These are phyloP conservation scores for Lasioglossum albipes DNA, from an alignment of 1,140 invertebrate species.

Conservation along the genomic window DNA sequence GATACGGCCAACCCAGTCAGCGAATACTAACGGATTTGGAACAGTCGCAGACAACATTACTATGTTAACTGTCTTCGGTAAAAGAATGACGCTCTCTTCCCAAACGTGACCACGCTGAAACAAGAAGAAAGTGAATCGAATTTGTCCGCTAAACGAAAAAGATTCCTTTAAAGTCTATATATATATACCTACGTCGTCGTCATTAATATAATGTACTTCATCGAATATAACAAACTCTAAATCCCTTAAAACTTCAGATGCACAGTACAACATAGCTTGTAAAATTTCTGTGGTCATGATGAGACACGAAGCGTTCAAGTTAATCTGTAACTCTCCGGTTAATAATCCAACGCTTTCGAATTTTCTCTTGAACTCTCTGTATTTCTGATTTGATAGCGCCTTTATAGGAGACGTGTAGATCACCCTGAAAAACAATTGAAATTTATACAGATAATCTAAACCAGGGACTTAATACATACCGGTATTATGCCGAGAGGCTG, in stretches of 20 bases:
- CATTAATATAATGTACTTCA: constrained; percentile 99
- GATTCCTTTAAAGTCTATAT: not conserved
- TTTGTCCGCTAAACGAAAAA: not conserved
- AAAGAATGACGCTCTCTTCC: constrained; percentile 98
- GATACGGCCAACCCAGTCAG: constrained; percentile 97
- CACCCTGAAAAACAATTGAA: constrained; percentile 83
- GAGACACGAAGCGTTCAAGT: constrained; percentile 94
- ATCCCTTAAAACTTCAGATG: constrained; percentile 96
- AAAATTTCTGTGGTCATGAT: constrained; percentile 99
- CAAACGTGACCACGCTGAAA: constrained; percentile 96
- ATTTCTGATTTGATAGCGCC: constrained; percentile 99
- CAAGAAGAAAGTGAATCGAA: not conserved
- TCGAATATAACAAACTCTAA: constrained; percentile 99
- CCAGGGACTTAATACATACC: no score
- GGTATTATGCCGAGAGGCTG: no score
- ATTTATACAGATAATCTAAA: not conserved
- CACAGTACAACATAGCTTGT: constrained; percentile 97
- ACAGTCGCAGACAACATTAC: constrained; percentile 99
- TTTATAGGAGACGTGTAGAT: constrained; percentile 99
- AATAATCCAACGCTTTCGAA: constrained; percentile 97
- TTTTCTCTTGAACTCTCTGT: constrained; percentile 95
- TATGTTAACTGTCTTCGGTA: constrained; percentile 96
- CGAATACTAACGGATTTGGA: constrained; percentile 97
- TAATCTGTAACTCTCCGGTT: constrained; percentile 98
- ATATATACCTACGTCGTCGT: constrained; percentile 87